Percentiles rank a stretch among this genome's conserved stretches.
Conservation (phyloP, 2,113 vertebrate genomes). For the Coptodon bakossiorum region DNA sequence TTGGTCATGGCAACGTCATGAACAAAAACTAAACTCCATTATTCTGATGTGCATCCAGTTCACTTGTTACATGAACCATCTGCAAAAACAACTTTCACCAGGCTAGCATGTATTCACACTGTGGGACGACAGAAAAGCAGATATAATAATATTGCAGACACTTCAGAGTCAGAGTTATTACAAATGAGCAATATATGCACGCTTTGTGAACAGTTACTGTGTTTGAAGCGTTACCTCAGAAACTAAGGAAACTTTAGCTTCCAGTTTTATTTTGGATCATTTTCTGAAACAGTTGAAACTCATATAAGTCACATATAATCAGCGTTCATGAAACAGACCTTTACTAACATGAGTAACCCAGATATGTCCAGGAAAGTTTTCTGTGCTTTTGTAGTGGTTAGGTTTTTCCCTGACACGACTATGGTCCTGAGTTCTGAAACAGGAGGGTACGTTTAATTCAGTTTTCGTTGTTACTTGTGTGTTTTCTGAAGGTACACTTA, state of each 20-base stretch:
- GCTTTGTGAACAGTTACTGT: background rate
- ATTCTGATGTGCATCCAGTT: background rate
- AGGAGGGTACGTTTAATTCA: background rate
- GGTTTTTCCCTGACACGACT: background rate
- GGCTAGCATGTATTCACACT: background rate
- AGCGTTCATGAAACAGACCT: background rate
- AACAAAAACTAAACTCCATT: background rate
- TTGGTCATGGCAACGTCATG: background rate
- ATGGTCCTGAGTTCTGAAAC: background rate
- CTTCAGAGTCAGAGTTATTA: background rate
- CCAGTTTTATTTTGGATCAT: background rate
- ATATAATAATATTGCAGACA: background rate
- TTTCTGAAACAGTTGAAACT: background rate
- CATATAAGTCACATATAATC: background rate
- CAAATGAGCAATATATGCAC: background rate
- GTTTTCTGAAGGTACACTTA: background rate
- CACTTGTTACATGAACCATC: background rate
- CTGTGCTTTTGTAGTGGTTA: background rate
- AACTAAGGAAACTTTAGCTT: background rate
- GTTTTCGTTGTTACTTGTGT: rapidly evolving
- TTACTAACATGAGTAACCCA: background rate
- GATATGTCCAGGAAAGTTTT: background rate
- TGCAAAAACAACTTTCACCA: background rate
- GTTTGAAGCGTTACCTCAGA: background rate
- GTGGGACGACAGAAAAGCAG: background rate